Percentiles rank a stretch among this genome's conserved stretches.
phyloP scores from a whole-genome alignment of 2,113 vertebrate genomes.

The Solea solea region DNA sequence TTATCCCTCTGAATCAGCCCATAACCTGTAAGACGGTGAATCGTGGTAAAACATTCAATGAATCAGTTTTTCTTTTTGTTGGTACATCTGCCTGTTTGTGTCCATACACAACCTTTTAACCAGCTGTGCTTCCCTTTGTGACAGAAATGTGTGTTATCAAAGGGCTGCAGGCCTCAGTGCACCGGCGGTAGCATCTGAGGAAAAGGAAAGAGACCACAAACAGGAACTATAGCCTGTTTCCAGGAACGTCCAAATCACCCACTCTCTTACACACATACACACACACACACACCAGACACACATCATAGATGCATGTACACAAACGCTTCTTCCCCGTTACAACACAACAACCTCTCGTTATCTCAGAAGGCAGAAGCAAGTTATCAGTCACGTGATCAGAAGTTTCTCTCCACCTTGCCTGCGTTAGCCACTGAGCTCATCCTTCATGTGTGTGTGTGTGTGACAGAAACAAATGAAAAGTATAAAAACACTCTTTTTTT shows the following conservation, averaged over 20 bases:
- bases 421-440: neutral
- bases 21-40: slow-evolving; percentile 24
- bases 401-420: slow-evolving; percentile 6
- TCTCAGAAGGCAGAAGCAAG: slow-evolving; percentile 62
- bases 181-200: slow-evolving; percentile 17
- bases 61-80: slow-evolving; percentile 5
- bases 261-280: neutral
- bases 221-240: slow-evolving; percentile 48
- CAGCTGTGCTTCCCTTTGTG: slow-evolving; percentile 35
- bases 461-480: too few species aligned
- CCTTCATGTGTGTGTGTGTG: neutral
- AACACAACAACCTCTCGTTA: slow-evolving; percentile 28
- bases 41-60: slow-evolving; percentile 19
- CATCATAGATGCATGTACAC: slow-evolving; percentile 5
- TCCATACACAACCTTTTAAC: neutral
- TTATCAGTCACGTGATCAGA: slow-evolving; percentile 52
- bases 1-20: slow-evolving; percentile 21
- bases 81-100: neutral
- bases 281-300: slow-evolving; percentile 10
- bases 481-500: neutral
- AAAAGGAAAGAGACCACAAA: slow-evolving; percentile 41
- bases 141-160: slow-evolving; percentile 57
- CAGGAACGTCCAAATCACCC: slow-evolving; percentile 35
- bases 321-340: slow-evolving; percentile 13
- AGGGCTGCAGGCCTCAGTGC: slow-evolving; percentile 43